Conservation (phyloP, 2,888 invertebrate species). For the Plebejus anna region DNA sequence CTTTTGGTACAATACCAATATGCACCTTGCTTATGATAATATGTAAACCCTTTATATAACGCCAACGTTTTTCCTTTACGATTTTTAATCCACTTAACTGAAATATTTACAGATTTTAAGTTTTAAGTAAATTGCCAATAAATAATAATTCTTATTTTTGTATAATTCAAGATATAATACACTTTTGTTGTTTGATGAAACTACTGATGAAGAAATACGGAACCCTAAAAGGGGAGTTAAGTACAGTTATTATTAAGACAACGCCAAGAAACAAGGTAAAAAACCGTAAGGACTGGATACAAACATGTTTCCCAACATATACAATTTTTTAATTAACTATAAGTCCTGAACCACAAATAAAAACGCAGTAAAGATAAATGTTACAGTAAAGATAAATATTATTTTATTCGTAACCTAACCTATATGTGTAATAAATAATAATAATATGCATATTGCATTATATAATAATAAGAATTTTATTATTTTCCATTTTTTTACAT, state of each 20-base stretch:
- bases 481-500: neutral
- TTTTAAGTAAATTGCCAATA: no score
- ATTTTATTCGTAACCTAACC: neutral
- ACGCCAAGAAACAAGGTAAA: no score
- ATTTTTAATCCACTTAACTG: conserved; percentile 31
- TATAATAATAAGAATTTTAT: neutral
- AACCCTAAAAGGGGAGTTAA: no score
- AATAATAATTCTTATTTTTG: neutral
- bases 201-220: no score
- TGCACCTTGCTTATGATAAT: conserved; percentile 30
- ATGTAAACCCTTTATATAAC: neutral
- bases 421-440: no score
- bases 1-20: neutral
- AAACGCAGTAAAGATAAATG: no score
- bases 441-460: no score
- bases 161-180: no score
- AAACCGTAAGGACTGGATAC: no score
- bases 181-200: no score
- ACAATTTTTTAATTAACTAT: neutral
- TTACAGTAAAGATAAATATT: neutral
- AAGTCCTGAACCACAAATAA: neutral
- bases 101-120: neutral
- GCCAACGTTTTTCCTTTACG: neutral
- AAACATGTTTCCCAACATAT: neutral
- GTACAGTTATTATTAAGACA: no score